A percentile compares a stretch with the other conserved stretches of the same genome.
Conservation (phyloP, 2,888 invertebrate species). For the Acleris emargana region DNA sequence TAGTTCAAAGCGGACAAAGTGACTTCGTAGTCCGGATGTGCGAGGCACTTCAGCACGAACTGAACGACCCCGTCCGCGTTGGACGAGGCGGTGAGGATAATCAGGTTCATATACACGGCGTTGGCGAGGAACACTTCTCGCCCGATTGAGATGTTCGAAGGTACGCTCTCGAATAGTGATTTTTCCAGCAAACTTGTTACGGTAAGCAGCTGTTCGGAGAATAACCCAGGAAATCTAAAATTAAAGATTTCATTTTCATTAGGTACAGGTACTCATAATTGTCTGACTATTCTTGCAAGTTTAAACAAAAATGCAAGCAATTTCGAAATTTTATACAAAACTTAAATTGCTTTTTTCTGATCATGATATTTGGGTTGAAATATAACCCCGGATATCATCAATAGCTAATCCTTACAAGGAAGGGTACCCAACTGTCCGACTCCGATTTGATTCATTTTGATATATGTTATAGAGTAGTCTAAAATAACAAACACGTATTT, state of each 20-base stretch:
- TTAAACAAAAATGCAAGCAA: too few relatives aligned
- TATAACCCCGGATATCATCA: too few relatives aligned
- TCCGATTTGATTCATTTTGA: too few relatives aligned
- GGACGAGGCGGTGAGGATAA: conserved; percentile 42
- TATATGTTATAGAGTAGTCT: too few relatives aligned
- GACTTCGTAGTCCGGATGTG: conserved; percentile 55
- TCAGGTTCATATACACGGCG: conserved; percentile 47
- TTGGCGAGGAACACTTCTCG: conserved; percentile 58
- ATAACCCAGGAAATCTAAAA: conserved; percentile 57
- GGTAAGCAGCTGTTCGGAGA: conserved; percentile 41
- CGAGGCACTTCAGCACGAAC: conserved; percentile 45
- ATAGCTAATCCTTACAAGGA: too few relatives aligned
- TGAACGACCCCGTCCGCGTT: conserved; percentile 34
- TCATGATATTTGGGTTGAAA: too few relatives aligned
- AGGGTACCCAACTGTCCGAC: too few relatives aligned
- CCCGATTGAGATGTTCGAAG: conserved; percentile 47
- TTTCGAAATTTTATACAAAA: too few relatives aligned
- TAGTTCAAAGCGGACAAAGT: conserved; percentile 51
- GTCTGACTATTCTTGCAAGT: too few relatives aligned
- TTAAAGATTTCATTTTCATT: not conserved
- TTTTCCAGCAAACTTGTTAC: conserved; percentile 46
- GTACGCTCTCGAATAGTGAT: conserved; percentile 46
- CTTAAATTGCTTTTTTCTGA: too few relatives aligned
- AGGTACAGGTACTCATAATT: too few relatives aligned
- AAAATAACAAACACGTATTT: too few relatives aligned